Evolutionary conservation across 2,888 invertebrate species (phyloP).

Genomic region (Ferdinandea cuprea): DNA sequence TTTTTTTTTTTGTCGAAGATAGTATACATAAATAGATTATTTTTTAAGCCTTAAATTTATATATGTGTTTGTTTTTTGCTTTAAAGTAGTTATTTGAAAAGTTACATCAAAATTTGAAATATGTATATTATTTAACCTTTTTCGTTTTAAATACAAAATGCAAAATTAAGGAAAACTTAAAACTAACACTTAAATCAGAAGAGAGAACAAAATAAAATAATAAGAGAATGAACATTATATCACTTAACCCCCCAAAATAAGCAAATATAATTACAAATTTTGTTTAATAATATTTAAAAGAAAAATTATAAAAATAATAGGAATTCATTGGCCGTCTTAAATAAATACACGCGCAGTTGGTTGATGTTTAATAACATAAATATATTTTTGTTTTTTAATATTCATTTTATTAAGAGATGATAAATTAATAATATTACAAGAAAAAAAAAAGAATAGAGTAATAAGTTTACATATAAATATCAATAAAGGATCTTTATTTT

Average conservation of each 20-base stretch:
- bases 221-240: slow-evolving; percentile 13
- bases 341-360: slow-evolving; percentile 65
- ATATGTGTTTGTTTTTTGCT: slow-evolving; percentile 5
- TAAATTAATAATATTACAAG: slow-evolving; percentile 47
- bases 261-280: background rate
- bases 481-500: background rate
- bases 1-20: slow-evolving; percentile 10
- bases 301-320: slow-evolving; percentile 78
- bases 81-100: slow-evolving; percentile 36
- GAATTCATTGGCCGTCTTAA: slow-evolving; percentile 80
- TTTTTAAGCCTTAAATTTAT: slow-evolving; percentile 49
- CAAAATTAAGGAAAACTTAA: slow-evolving; percentile 44
- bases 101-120: slow-evolving; percentile 52
- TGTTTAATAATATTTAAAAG: slow-evolving; percentile 35
- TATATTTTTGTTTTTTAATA: slow-evolving; percentile 13
- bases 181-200: slow-evolving; percentile 24
- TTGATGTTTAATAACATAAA: slow-evolving; percentile 26
- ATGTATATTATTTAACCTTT: too few species aligned
- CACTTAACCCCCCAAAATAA: slow-evolving; percentile 38
- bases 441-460: slow-evolving; percentile 16
- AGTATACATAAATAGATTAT: slow-evolving; percentile 59
- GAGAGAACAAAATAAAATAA: slow-evolving; percentile 12
- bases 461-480: slow-evolving; percentile 35
- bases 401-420: slow-evolving; percentile 16
- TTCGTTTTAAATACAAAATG: slow-evolving; percentile 68